These are phyloP conservation scores for Diadumene lineata DNA, from an alignment of 92 coral and sea anemone species.

Conservation along the genomic window DNA sequence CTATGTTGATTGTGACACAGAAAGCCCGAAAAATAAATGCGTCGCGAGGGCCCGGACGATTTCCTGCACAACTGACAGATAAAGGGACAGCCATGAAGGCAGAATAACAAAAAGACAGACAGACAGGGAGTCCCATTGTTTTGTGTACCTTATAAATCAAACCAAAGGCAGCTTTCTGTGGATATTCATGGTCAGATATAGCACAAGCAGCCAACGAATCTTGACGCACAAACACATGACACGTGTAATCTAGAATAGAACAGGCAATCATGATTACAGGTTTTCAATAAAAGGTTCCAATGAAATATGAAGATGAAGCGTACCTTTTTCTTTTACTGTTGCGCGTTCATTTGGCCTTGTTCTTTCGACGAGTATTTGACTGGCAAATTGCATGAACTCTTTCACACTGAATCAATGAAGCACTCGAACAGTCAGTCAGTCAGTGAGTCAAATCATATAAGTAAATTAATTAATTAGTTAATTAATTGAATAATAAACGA, in stretches of 20 bases:
- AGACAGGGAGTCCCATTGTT: background rate
- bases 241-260: conserved; percentile 76
- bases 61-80: background rate
- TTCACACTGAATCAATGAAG: conserved; percentile 62
- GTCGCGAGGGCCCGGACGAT: too few species aligned
- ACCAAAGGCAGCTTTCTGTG: conserved; percentile 85
- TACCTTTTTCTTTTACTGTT: conserved; percentile 94
- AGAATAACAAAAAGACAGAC: background rate
- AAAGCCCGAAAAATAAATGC: too few species aligned
- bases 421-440: background rate
- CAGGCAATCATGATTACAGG: too few species aligned
- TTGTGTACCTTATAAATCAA: conserved; percentile 73
- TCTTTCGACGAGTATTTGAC: conserved; percentile 89
- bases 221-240: conserved; percentile 88
- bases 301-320: too few species aligned
- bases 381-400: conserved; percentile 96
- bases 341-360: conserved; percentile 94
- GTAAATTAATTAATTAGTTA: too few species aligned
- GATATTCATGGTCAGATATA: conserved; percentile 80
- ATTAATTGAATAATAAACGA: too few species aligned
- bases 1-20: too few species aligned
- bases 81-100: background rate
- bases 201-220: conserved; percentile 81
- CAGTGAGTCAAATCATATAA: background rate
- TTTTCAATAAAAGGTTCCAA: too few species aligned